Conservation (phyloP, 2,113 vertebrate species). For the Oreochromis niloticus region DNA sequence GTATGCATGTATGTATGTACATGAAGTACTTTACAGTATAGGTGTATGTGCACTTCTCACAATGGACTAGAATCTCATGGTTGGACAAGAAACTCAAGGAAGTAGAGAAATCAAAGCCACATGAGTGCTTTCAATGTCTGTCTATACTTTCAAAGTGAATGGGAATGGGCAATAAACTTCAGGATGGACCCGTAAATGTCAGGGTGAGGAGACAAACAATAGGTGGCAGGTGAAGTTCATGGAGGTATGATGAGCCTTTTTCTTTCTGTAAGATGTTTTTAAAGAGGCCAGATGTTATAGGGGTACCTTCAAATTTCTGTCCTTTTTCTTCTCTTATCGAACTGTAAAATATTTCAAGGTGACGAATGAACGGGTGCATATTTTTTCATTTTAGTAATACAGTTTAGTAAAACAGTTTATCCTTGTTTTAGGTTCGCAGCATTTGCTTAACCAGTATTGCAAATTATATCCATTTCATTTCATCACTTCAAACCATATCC, state of each 20-base stretch:
- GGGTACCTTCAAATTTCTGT: not conserved
- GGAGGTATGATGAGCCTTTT: conserved; percentile 11
- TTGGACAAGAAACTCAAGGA: conserved; percentile 21
- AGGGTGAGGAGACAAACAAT: conserved; percentile 25
- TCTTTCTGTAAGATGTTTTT: not conserved
- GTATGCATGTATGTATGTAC: not conserved
- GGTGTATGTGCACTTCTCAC: not conserved
- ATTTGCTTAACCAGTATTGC: not conserved
- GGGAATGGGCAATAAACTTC: conserved; percentile 29
- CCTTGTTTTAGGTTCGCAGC: not conserved
- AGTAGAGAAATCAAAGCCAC: conserved; percentile 46
- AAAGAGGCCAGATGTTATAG: not conserved
- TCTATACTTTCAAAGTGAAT: conserved; percentile 24
- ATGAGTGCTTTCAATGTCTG: conserved; percentile 32
- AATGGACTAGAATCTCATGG: not conserved
- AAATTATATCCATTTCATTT: not conserved
- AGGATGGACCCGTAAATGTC: conserved; percentile 46
- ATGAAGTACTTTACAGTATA: not conserved
- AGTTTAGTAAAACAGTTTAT: not conserved
- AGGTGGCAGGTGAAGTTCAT: conserved; percentile 29
- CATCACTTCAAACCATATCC: not conserved
- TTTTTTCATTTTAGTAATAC: not conserved
- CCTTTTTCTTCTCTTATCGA: not conserved
- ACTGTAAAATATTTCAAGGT: not conserved
- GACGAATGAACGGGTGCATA: not conserved